These are phyloP conservation scores for Caenorhabditis brenneri DNA, from an alignment of 1,140 invertebrate species.

Conservation along the genomic window DNA sequence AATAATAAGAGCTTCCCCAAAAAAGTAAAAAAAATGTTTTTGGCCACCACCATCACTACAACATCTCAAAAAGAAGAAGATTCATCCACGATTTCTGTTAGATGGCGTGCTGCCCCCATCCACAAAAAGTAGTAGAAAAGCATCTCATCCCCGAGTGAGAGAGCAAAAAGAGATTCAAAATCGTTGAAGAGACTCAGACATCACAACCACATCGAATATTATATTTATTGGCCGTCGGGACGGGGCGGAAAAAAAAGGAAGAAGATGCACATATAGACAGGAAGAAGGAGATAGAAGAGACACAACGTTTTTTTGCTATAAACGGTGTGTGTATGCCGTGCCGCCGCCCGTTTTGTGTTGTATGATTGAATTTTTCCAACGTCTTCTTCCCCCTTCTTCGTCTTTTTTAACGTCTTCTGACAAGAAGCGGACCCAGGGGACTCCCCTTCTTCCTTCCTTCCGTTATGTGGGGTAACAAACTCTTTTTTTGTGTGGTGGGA, in stretches of 20 bases:
- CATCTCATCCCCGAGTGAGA: no score
- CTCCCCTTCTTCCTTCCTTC: no score
- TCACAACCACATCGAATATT: conserved; percentile 28
- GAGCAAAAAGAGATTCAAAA: not conserved
- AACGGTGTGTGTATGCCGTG: conserved; percentile 22
- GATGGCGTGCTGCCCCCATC: not conserved
- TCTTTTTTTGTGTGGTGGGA: no score
- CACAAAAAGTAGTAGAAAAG: conserved; percentile 13
- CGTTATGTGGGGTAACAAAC: no score
- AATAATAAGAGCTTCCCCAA: no score
- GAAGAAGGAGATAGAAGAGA: no score
- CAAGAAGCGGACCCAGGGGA: no score
- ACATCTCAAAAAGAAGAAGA: no score
- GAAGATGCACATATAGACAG: not conserved
- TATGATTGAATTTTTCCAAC: conserved; percentile 34
- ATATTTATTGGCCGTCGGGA: conserved; percentile 30
- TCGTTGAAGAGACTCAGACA: conserved; percentile 1
- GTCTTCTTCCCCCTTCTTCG: not conserved
- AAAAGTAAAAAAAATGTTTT: no score
- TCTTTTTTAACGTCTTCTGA: not conserved
- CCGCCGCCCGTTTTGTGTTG: not conserved
- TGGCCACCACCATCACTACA: no score
- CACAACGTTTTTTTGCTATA: not conserved
- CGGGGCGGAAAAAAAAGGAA: not conserved
- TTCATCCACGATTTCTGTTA: not conserved